These are phyloP conservation scores for Phortica magna DNA, from an alignment of 2,888 invertebrate species.

Conservation along the genomic window DNA sequence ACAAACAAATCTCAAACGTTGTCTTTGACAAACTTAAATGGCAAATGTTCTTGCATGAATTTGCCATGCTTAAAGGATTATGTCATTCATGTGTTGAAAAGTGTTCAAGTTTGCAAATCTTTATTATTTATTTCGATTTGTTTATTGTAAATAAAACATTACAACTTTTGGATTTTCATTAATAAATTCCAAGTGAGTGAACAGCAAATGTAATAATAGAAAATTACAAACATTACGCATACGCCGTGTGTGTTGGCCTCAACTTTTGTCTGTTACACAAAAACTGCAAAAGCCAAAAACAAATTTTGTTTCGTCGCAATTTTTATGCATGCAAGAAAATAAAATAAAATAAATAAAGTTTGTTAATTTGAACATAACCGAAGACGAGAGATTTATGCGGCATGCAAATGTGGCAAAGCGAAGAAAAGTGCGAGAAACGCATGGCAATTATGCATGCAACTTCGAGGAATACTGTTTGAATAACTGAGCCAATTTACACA, in stretches of 20 bases:
- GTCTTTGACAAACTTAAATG: too few relatives aligned
- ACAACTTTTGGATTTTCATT: too few relatives aligned
- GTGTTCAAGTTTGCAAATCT: too few relatives aligned
- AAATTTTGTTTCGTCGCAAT: background rate
- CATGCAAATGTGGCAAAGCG: constrained; percentile 13
- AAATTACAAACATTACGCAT: background rate
- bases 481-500: constrained; percentile 6
- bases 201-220: too few relatives aligned
- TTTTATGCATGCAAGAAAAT: constrained; percentile 1
- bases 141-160: too few relatives aligned
- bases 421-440: background rate
- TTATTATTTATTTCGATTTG: too few relatives aligned
- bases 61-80: too few relatives aligned
- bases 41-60: too few relatives aligned
- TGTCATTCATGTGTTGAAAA: too few relatives aligned
- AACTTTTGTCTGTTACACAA: too few relatives aligned
- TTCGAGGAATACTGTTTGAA: background rate
- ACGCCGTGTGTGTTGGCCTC: background rate
- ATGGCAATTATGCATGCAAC: constrained; percentile 5
- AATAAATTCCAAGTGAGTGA: too few relatives aligned
- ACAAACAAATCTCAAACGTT: too few relatives aligned
- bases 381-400: constrained; percentile 16
- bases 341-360: background rate
- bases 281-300: background rate
- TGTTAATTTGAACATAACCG: constrained; percentile 9